phyloP scores from a whole-genome alignment of 2,888 invertebrate genomes.

The Teleogryllus oceanicus region DNA sequence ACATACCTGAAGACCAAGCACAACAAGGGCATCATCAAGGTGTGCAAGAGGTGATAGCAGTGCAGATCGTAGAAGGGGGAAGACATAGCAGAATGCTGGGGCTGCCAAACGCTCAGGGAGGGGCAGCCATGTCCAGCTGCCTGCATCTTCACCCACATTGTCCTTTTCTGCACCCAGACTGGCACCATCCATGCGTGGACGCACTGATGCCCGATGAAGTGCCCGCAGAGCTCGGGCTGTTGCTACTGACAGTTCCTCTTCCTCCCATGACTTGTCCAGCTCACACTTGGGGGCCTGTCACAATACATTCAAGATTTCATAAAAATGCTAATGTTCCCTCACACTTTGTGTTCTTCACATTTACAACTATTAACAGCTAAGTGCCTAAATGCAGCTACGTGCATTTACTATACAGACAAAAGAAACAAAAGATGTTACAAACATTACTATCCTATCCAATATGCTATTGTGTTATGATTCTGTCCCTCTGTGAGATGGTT shows the following conservation, averaged over 20 bases:
- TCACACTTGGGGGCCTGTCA: slow-evolving; percentile 73
- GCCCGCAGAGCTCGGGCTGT: slow-evolving; percentile 62
- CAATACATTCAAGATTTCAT: not conserved
- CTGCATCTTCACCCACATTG: not conserved
- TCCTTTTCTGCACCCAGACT: not conserved
- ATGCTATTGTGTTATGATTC: too few relatives aligned
- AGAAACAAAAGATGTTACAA: too few relatives aligned
- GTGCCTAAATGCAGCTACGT: too few relatives aligned
- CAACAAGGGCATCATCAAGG: slow-evolving; percentile 56
- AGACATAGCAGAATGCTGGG: slow-evolving; percentile 78
- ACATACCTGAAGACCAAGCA: slow-evolving; percentile 55
- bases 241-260: slow-evolving; percentile 61
- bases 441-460: too few relatives aligned
- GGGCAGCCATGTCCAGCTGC: slow-evolving; percentile 34
- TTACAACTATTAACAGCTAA: too few relatives aligned
- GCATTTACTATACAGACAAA: too few relatives aligned
- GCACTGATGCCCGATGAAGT: slow-evolving; percentile 54
- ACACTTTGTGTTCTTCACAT: not conserved
- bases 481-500: too few relatives aligned
- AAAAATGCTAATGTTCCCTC: not conserved
- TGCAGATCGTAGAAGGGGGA: slow-evolving; percentile 70
- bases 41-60: slow-evolving; percentile 50
- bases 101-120: slow-evolving; percentile 54
- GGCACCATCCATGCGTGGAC: not conserved
- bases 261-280: slow-evolving; percentile 72